Base-by-base conservation (phyloP, 2,113 vertebrate species). In the Phrynosoma platyrhinos region DNA sequence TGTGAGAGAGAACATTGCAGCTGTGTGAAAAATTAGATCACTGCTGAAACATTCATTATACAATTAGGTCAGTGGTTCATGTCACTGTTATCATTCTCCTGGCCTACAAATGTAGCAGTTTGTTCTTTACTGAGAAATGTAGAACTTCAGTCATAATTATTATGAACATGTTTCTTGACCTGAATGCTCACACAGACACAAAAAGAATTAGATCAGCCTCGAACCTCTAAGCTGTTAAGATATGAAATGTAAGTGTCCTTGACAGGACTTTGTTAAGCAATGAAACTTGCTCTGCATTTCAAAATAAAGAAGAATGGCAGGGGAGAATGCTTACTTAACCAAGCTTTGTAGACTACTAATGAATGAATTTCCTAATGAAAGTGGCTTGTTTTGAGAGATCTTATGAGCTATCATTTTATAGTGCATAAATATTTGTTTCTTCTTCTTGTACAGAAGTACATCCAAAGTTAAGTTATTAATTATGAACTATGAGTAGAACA, bases 171-270 rank as follows among this genome's bases (percentile, higher is more conserved):
- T 55, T 86, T 92, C 88, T 76, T 88, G 32, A 89, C 82, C 30
- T 82, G 52, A 12, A 74, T 91, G 27, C 8, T 86, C 64, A 92
- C 42, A 83, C 0, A 86, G 86, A 85, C 47, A 47, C 47, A 90
- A 87, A 72, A 58, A 64, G 55, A 85, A 82, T 88, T 89, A 85
- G 1, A 1, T 0, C 30, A 84, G 4, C 40, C 23, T 75, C 21
- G 7, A 78, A 86, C 32, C 14, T n/a, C 87, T 92, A 52, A 23
- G 55, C 5, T 9, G 81, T 58, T 84, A 85, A 76, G 58, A 82
- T 75, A 85, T 76, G 9, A 87, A 93, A 86, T 58, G 2, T 30
- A 88, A 68, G 8, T 87, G 78, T 13, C 52, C 89, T 92, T 92
- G 53, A 25, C 36, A 86, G 40, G 32, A 10, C 25, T 83, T 83